Conservation (phyloP, 2,113 vertebrate species). For the Taxidea taxus region DNA sequence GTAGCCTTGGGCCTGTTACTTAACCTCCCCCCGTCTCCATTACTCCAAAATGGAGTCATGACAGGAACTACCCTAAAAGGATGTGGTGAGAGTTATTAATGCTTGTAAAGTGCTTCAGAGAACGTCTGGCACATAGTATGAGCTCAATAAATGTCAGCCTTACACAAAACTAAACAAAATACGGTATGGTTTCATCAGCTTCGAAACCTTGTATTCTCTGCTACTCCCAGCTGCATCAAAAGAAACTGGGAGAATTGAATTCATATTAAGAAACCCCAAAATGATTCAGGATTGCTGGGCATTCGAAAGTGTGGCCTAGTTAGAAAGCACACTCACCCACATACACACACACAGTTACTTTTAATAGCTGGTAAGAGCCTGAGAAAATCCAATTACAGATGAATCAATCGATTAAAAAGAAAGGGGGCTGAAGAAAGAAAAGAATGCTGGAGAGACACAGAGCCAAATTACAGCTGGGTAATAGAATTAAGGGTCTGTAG, state of each 20-base stretch:
- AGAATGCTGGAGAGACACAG: slow-evolving; percentile 63
- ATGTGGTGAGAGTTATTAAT: neutral
- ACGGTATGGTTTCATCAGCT: neutral
- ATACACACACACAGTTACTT: slow-evolving; percentile 2
- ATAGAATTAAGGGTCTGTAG: slow-evolving; percentile 70
- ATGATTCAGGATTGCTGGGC: neutral
- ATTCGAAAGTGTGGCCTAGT: neutral
- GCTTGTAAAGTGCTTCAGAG: neutral
- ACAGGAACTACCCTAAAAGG: neutral
- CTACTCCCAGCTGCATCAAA: neutral
- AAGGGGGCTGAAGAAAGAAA: slow-evolving; percentile 58
- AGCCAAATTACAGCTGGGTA: slow-evolving; percentile 65
- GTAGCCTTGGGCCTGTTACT: neutral
- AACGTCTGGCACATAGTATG: neutral
- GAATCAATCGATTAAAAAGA: slow-evolving; percentile 70
- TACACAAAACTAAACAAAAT: neutral
- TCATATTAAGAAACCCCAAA: neutral
- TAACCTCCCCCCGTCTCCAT: neutral
- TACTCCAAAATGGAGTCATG: neutral
- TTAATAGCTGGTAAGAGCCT: slow-evolving; percentile 73
- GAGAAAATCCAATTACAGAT: slow-evolving; percentile 77
- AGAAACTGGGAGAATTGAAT: neutral
- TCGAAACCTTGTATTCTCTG: neutral
- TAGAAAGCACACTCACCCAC: neutral
- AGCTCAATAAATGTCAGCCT: slow-evolving; percentile 25